A percentile compares a stretch with the other conserved stretches of the same genome.
These are phyloP conservation scores for Centropyge bicolor DNA, from an alignment of 2,797 vertebrate genomes.

Conservation along the genomic window DNA sequence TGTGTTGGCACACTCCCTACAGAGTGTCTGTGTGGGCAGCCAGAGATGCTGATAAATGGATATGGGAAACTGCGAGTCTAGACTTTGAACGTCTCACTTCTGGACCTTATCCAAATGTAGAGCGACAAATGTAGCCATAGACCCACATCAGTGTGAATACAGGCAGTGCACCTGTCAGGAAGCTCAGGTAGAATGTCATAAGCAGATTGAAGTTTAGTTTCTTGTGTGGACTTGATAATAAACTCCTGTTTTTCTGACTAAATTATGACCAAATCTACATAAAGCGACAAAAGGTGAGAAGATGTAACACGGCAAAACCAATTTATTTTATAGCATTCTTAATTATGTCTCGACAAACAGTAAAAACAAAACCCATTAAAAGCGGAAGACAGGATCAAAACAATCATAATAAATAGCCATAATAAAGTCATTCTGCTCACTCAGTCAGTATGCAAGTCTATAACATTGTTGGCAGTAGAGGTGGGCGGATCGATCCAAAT, in stretches of 20 bases:
- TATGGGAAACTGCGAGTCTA: conserved; percentile 43
- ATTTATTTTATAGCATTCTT: no score
- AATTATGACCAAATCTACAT: not conserved
- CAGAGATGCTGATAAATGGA: conserved; percentile 68
- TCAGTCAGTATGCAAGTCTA: not conserved
- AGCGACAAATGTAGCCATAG: conserved; percentile 14
- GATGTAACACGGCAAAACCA: not conserved
- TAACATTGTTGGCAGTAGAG: no score
- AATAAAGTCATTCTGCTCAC: no score
- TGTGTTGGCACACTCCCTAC: conserved; percentile 75
- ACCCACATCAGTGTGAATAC: not conserved
- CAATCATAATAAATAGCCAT: no score
- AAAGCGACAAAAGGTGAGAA: no score
- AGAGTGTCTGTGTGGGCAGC: conserved; percentile 67
- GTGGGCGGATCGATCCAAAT: no score
- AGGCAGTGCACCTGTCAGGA: not conserved
- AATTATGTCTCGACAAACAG: no score
- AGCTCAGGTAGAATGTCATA: not conserved
- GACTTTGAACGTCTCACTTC: conserved; percentile 30
- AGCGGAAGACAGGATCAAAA: not conserved
- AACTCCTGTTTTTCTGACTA: not conserved
- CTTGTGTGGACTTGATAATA: not conserved
- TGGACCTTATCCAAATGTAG: conserved; percentile 8
- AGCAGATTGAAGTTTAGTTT: not conserved
- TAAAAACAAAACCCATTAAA: not conserved